A percentile compares a stretch with the other conserved stretches of the same genome.
phyloP scores from a whole-genome alignment of 2,113 vertebrate species.

The Otolemur garnettii region DNA sequence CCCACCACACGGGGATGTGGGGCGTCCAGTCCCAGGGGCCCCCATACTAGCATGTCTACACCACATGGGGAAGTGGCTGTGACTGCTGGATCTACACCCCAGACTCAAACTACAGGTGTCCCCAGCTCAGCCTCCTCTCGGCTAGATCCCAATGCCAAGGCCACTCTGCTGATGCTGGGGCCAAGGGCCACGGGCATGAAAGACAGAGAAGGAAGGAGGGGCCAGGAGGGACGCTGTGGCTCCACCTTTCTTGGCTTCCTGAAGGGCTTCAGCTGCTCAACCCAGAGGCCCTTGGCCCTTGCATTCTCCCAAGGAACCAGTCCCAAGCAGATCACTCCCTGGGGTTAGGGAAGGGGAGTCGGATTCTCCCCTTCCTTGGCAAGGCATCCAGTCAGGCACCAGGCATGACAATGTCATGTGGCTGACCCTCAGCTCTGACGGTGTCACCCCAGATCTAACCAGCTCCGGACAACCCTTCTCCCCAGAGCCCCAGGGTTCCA shows the following conservation, averaged over 20 bases:
- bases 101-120: accelerated
- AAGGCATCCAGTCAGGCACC: not conserved
- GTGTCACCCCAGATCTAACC: too few species aligned
- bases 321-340: not conserved
- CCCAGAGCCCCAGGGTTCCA: not conserved
- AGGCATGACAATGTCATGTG: accelerated
- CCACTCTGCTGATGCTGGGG: too few species aligned
- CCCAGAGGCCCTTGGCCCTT: not conserved
- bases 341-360: too few species aligned
- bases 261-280: not conserved
- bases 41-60: not conserved
- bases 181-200: not conserved
- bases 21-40: not conserved
- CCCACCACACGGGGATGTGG: accelerated
- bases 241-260: not conserved
- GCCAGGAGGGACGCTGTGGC: not conserved
- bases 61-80: accelerated
- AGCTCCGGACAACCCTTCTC: not conserved
- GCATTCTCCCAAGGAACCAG: too few species aligned
- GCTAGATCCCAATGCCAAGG: not conserved
- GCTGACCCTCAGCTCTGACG: not conserved
- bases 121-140: not conserved
- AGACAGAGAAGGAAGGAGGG: not conserved
- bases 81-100: accelerated
- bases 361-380: not conserved